A percentile compares a stretch with the other conserved stretches of the same genome.
These are phyloP conservation scores for Clarias laeviceps DNA, from an alignment of 2,797 vertebrate species.

Conservation along the genomic window DNA sequence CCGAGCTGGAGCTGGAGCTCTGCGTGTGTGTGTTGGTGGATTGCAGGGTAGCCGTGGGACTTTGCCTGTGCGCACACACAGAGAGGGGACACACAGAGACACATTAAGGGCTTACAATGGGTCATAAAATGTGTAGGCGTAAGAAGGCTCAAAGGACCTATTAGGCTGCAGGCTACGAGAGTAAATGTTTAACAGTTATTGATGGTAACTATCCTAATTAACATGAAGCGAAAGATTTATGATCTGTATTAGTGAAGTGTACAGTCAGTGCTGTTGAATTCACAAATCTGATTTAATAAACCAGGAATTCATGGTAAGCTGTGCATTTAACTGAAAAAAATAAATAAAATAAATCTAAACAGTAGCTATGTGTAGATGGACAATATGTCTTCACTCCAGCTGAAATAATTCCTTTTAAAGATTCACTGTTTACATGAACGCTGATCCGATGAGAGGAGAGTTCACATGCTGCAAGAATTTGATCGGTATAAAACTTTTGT, in stretches of 20 bases:
- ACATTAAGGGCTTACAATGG: conserved; percentile 50
- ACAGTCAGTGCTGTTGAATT: background rate
- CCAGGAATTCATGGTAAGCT: background rate
- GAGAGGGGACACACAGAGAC: conserved; percentile 13
- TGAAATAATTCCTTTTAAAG: no score
- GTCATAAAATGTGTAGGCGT: conserved; percentile 59
- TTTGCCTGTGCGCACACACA: conserved; percentile 79
- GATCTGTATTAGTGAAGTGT: background rate
- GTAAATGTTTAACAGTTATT: background rate
- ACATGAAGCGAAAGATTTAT: background rate
- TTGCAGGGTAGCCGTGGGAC: conserved; percentile 93
- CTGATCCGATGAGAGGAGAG: no score
- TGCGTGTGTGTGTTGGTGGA: conserved; percentile 96
- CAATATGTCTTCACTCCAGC: no score
- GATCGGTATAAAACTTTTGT: no score
- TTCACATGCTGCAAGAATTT: no score
- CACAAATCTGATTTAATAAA: background rate
- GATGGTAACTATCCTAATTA: background rate
- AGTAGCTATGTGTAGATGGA: background rate
- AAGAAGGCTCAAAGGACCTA: background rate
- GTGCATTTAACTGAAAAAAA: background rate
- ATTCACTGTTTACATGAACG: no score
- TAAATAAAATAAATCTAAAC: background rate
- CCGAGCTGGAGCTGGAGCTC: conserved; percentile 96
- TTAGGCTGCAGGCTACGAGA: conserved; percentile 37